phyloP scores from a whole-genome alignment of 1,140 invertebrate genomes.

The Venustaconcha ellipsiformis region DNA sequence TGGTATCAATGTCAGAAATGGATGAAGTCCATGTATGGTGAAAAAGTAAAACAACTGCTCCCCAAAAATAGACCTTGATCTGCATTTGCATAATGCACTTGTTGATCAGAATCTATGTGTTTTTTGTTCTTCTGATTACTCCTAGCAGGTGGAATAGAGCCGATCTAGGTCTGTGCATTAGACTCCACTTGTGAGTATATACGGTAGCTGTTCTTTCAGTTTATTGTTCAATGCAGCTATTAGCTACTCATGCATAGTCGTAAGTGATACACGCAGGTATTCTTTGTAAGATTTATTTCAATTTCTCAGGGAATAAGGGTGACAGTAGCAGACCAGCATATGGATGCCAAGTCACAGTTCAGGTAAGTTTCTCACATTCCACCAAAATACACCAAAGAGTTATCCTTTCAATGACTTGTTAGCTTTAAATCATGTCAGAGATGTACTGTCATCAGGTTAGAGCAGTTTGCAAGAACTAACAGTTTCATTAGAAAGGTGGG shows the following conservation, averaged over 20 bases:
- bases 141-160: too few relatives aligned
- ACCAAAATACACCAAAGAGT: too few relatives aligned
- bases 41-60: too few relatives aligned
- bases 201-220: background rate
- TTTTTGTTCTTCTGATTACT: too few relatives aligned
- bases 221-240: background rate
- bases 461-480: too few relatives aligned
- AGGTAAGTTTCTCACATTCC: constrained; percentile 59
- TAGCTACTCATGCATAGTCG: background rate
- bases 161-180: constrained; percentile 1
- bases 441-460: too few relatives aligned
- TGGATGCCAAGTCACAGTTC: constrained; percentile 82
- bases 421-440: too few relatives aligned
- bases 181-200: background rate
- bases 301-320: constrained; percentile 28
- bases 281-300: constrained; percentile 7
- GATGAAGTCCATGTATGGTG: too few relatives aligned
- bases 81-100: too few relatives aligned
- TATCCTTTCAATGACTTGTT: too few relatives aligned
- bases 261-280: background rate
- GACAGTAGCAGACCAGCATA: constrained; percentile 71
- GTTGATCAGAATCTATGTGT: too few relatives aligned
- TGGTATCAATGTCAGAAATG: too few relatives aligned
- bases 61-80: background rate
- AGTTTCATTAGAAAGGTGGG: constrained; percentile 7